A percentile compares a stretch with the other conserved stretches of the same genome.
These are phyloP conservation scores for Acrobasis suavella DNA, from an alignment of 2,888 invertebrate genomes.

Conservation along the genomic window DNA sequence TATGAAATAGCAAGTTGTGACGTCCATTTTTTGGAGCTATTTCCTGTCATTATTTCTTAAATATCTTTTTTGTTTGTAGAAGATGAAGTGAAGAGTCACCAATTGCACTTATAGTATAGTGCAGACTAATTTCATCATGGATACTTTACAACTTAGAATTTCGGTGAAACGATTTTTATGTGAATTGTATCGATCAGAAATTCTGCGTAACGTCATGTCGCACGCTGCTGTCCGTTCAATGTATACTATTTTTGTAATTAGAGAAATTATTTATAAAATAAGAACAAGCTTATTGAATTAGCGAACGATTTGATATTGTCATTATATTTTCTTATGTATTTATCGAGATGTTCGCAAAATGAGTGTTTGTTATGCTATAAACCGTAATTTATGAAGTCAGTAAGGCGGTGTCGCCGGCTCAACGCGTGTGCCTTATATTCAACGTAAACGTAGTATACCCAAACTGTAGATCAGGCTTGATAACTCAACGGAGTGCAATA, in stretches of 20 bases:
- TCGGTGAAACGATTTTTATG: too few species aligned
- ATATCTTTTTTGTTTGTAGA: too few species aligned
- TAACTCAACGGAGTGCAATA: slow-evolving; percentile 66
- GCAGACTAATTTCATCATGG: too few species aligned
- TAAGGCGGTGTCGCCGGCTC: slow-evolving; percentile 39
- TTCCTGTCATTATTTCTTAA: too few species aligned
- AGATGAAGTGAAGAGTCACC: too few species aligned
- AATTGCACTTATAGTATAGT: too few species aligned
- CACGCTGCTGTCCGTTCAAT: slow-evolving; percentile 55
- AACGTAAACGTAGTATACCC: slow-evolving; percentile 39
- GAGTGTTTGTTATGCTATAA: slow-evolving; percentile 75
- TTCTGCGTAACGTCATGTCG: too few species aligned
- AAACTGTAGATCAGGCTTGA: slow-evolving; percentile 39
- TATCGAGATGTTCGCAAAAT: slow-evolving; percentile 72
- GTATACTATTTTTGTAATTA: slow-evolving; percentile 81
- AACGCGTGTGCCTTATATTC: slow-evolving; percentile 65
- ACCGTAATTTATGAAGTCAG: slow-evolving; percentile 64
- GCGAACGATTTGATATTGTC: slow-evolving; percentile 67
- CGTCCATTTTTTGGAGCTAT: too few species aligned
- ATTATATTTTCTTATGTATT: slow-evolving; percentile 81
- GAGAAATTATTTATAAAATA: slow-evolving; percentile 82
- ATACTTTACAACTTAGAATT: too few species aligned
- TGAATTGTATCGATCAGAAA: too few species aligned
- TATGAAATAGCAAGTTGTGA: too few species aligned
- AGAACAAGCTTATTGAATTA: slow-evolving; percentile 74